Base-by-base conservation (phyloP, 2,797 vertebrate genomes). In the Mionectes olivaceus region DNA sequence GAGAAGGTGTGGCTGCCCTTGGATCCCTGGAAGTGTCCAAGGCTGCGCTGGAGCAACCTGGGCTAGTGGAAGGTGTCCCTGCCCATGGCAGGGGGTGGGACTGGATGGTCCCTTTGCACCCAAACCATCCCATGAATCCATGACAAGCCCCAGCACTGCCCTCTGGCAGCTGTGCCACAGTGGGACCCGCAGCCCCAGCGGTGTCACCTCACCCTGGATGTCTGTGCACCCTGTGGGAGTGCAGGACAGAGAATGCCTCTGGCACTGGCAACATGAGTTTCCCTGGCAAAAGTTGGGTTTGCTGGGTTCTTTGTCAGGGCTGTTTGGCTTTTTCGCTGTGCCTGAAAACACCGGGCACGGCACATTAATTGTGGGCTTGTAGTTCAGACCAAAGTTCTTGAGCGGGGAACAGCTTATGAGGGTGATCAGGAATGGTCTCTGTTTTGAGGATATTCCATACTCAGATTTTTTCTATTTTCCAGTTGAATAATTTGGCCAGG, bases 311-410 rank as follows among this genome's bases (percentile, higher is more conserved):
- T 37, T 33, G 28, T 60, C 27, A 12, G 59, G 28, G 50, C 56
- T 68, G 15, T 43, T 23, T 22, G 64, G n/a, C 23, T 63, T 16
- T 35, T 37, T 5, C 2, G 2, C 9, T 2, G 23, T 39, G 43
- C 21, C 57, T 47, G 57, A 35, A 53, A 43, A 27, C 57, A 10
- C 50, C 10, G n/a, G 5, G 17, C 22, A 11, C 0, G 0, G 9
- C 4, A 7, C 4, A 18, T 21, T 21, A 25, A 19, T 53, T 0
- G 0, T 4, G 4, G 10, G 9, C 12, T 18, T 46, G 9, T 28
- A 7, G 19, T 3, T 30, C 19, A 80, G 12, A 18, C 13, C 24
- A 43, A 46, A 65, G 27, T 39, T 69, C 12, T 22, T 24, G 68
- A 2, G 2, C 14, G 11, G 27, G 18, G 14, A 5, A 13, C 23